Evolutionary conservation across 1,140 invertebrate genomes (phyloP).

Genomic region (Lordiphosa mommai): DNA sequence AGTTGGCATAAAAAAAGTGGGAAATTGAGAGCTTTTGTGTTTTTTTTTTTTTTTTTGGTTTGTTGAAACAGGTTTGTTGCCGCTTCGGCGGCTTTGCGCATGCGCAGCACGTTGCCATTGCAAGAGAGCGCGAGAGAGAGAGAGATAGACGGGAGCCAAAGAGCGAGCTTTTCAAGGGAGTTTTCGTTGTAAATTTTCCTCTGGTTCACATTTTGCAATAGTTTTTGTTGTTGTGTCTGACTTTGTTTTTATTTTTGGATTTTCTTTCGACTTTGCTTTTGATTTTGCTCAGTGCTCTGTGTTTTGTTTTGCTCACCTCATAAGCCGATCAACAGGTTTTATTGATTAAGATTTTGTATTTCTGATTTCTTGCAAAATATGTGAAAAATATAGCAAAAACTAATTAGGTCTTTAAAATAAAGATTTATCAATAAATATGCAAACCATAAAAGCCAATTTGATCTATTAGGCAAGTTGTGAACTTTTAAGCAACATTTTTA

Average conservation of each 20-base stretch:
- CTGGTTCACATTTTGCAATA: constrained; percentile 3
- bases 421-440: neutral
- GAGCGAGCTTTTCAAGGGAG: constrained; percentile 7
- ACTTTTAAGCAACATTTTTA: too few species aligned
- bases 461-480: too few species aligned
- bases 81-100: constrained; percentile 61
- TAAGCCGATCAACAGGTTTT: constrained; percentile 62
- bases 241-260: neutral
- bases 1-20: constrained; percentile 64
- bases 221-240: neutral
- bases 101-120: constrained; percentile 41
- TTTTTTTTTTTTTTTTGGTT: constrained; percentile 25
- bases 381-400: constrained; percentile 31
- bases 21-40: constrained; percentile 40
- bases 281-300: neutral
- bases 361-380: constrained; percentile 47
- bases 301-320: constrained; percentile 42
- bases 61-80: constrained; percentile 58
- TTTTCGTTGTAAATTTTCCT: constrained; percentile 20
- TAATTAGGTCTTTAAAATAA: constrained; percentile 7
- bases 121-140: neutral
- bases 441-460: too few species aligned
- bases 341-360: constrained; percentile 47
- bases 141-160: neutral
- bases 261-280: constrained; percentile 21